These are phyloP conservation scores for Ophioninae sp. DNA, from an alignment of 2,888 invertebrate genomes.

Conservation along the genomic window DNA sequence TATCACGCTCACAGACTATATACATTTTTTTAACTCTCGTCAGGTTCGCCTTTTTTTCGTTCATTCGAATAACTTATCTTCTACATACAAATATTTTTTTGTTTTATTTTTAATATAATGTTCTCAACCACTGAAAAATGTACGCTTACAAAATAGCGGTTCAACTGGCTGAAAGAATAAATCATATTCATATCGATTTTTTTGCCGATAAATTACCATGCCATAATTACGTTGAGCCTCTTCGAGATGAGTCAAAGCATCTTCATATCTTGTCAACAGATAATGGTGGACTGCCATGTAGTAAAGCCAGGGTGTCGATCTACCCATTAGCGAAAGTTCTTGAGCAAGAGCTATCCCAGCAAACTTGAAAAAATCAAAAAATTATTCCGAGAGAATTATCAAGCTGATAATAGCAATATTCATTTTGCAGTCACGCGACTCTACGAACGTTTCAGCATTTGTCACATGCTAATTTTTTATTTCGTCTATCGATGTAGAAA, in stretches of 20 bases:
- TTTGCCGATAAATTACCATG: slow-evolving; percentile 62
- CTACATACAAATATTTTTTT: too few relatives aligned
- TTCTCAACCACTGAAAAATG: too few relatives aligned
- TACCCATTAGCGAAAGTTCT: slow-evolving; percentile 66
- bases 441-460: not conserved
- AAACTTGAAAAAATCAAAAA: slow-evolving; percentile 64
- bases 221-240: slow-evolving; percentile 69
- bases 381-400: not conserved
- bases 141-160: too few relatives aligned
- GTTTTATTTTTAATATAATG: too few relatives aligned
- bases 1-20: too few relatives aligned
- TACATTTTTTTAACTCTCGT: too few relatives aligned
- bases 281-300: slow-evolving; percentile 72
- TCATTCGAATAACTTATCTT: too few relatives aligned
- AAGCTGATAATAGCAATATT: not conserved
- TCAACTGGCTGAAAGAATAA: too few relatives aligned
- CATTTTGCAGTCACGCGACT: not conserved
- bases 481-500: not conserved
- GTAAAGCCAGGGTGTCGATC: slow-evolving; percentile 68
- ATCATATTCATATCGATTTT: too few relatives aligned
- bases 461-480: not conserved
- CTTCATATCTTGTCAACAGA: slow-evolving; percentile 67
- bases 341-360: slow-evolving; percentile 71
- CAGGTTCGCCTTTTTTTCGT: too few relatives aligned
- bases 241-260: slow-evolving; percentile 68